Evolutionary conservation across 1,140 invertebrate genomes (phyloP).

Genomic region (Octopus bimaculoides): DNA sequence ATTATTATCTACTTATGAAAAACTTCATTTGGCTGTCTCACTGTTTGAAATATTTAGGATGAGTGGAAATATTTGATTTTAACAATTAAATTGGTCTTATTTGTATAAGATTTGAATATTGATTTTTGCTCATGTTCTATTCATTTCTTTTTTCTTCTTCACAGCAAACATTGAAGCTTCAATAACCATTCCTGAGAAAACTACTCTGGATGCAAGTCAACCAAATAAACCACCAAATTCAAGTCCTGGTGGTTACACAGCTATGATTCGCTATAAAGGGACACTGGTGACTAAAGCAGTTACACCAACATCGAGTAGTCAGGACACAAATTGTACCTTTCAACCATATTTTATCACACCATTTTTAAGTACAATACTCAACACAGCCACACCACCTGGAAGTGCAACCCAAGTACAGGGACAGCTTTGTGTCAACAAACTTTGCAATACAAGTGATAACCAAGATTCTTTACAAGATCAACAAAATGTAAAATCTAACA

Average conservation of each 20-base stretch:
- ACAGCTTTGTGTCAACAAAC: slow-evolving; percentile 26
- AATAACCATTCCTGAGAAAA: slow-evolving; percentile 46
- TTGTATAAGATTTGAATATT: too few relatives aligned
- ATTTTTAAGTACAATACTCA: slow-evolving; percentile 26
- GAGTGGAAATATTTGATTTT: too few relatives aligned
- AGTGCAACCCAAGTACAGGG: slow-evolving; percentile 39
- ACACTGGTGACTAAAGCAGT: slow-evolving; percentile 51
- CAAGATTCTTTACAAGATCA: slow-evolving; percentile 17
- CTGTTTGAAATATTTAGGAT: too few relatives aligned
- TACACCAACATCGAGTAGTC: slow-evolving; percentile 34
- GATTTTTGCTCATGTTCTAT: too few relatives aligned
- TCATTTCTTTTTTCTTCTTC: slow-evolving; percentile 24
- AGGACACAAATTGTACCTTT: slow-evolving; percentile 30
- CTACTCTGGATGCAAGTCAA: slow-evolving; percentile 33
- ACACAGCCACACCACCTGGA: slow-evolving; percentile 34
- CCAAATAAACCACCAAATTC: slow-evolving; percentile 11
- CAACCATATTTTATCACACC: slow-evolving; percentile 40
- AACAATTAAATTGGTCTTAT: too few relatives aligned
- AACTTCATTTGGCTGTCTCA: too few relatives aligned
- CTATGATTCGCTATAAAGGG: slow-evolving; percentile 55
- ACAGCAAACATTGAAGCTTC: slow-evolving; percentile 41
- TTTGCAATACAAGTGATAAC: slow-evolving; percentile 14
- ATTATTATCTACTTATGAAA: too few relatives aligned
- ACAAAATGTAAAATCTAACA: slow-evolving; percentile 19
- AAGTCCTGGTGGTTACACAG: slow-evolving; percentile 33